Base-by-base conservation (phyloP, 2,113 vertebrate genomes). In the Colossoma macropomum region DNA sequence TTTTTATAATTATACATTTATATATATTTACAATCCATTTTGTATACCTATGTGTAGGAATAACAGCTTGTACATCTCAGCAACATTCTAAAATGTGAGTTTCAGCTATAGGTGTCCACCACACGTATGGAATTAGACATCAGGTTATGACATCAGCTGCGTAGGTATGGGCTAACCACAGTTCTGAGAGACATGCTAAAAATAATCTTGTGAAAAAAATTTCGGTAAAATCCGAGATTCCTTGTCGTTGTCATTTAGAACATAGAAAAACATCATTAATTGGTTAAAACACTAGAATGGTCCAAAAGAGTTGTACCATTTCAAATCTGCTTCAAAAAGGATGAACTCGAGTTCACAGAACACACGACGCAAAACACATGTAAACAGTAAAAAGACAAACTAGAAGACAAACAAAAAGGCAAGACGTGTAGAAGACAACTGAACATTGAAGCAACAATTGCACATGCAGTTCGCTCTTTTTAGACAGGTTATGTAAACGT, bases 141-240 rank as follows among this genome's bases (percentile, higher is more conserved):
- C 41, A 68, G 60, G 69, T 74, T 79, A 83, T 75, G 78, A 83
- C 75, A 83, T 86, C 59, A 45, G 69, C 62, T 81, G 54, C 77
- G 59, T n/a, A 63, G 68, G 30, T 86, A 79, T 79, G 77, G 60
- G 68, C 34, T 74, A 45, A 66, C 78, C 80, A 81, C 74, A 85
- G 68, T 71, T 77, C 60, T 41, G 32, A 77, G 66, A 82, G 73
- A 83, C 83, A 83, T 86, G 87, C 85, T 85, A 77, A 85, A 82
- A 84, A 75, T 13, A 59, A 80, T 80, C 77, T 79, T n/a, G 34
- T 65, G 56, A 25, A 62, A 50, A 41, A 66, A 75, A 21, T 19
- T 27, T 25, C 28, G 0, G 48, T 30, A 27, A 52, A 74, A 74
- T 73, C 28, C 8, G 75, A 83, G 50, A 83, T 83, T 52, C 73